Base-by-base conservation (phyloP, 2,113 vertebrate species). In the Hoplias malabaricus region DNA sequence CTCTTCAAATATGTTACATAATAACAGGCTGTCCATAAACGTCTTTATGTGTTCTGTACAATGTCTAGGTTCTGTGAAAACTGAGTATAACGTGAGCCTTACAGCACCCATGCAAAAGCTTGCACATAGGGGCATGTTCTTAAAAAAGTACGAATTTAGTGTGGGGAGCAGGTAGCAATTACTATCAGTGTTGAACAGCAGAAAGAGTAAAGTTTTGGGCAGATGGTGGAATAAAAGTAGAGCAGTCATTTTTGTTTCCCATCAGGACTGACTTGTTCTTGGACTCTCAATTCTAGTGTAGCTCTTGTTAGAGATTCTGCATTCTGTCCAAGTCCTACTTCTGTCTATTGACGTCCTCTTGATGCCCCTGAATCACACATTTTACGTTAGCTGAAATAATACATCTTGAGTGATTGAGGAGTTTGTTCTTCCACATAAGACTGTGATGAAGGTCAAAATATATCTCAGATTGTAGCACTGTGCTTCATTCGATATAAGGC, bases 61-160 rank as follows among this genome's bases (percentile, higher is more conserved):
- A n/a, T 27, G 57, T 63, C n/a, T 74, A 9, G 10, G 50, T 38
- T 5, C 19, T 71, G 27, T 27, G 25, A 61, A 62, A 62, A 53
- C 14, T 75, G 43, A 62, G 33, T 53, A 19, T 19, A 23, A n/a
- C 63, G 43, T 65, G 42, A 75, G 34, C 40, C 34, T 61, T n/a
- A 61, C 5, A 62, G 27, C 27, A 31, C 16, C 42, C 25, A 25
- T 12, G 19, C 40, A 74, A 65, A 25, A 74, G 25, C 57, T 1
- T 63, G 5, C 31, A 5, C 43, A 57, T 34, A 57, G 50, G 23
- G 38, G 50, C 48, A 7, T 43, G 4, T 43, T 43, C 42, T 6
- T 43, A 36, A 21, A 3, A 21, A 38, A 4, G 19, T 16, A 50
- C n/a, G 27, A 72, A 27, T 12, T 12, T 12, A 13, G 53, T 27